phyloP scores from a whole-genome alignment of 1,140 invertebrate genomes.

The Myzus persicae region DNA sequence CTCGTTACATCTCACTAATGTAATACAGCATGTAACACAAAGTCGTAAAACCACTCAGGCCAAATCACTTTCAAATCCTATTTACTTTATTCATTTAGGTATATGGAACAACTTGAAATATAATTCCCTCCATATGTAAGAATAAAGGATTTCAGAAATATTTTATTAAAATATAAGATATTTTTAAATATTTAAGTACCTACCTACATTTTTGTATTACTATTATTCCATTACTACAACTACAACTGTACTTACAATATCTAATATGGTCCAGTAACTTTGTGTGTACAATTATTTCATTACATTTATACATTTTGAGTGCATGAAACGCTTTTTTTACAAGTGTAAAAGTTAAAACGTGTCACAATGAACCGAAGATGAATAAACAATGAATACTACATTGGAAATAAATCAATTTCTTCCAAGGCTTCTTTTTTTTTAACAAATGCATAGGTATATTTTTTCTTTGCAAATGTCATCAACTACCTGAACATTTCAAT shows the following conservation, averaged over 20 bases:
- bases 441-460: not conserved
- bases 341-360: not conserved
- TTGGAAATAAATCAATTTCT: not conserved
- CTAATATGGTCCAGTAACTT: not conserved
- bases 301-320: not conserved
- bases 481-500: not conserved
- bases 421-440: not conserved
- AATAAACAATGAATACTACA: not conserved
- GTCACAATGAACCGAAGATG: not conserved
- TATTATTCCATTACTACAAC: not conserved
- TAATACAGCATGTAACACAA: conserved; percentile 39
- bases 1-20: conserved; percentile 31
- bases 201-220: not conserved
- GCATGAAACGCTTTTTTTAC: not conserved
- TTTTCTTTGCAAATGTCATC: not conserved
- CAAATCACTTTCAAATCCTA: conserved; percentile 47
- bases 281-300: not conserved
- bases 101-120: not conserved
- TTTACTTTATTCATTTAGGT: conserved; percentile 37
- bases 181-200: not conserved
- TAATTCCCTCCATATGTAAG: not conserved
- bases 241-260: not conserved
- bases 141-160: not conserved
- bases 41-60: conserved; percentile 41
- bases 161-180: not conserved